Percentiles rank a stretch among this genome's conserved stretches.
Evolutionary conservation across 2,113 vertebrate species (phyloP).

Genomic region (Thoracochromis brauschi): DNA sequence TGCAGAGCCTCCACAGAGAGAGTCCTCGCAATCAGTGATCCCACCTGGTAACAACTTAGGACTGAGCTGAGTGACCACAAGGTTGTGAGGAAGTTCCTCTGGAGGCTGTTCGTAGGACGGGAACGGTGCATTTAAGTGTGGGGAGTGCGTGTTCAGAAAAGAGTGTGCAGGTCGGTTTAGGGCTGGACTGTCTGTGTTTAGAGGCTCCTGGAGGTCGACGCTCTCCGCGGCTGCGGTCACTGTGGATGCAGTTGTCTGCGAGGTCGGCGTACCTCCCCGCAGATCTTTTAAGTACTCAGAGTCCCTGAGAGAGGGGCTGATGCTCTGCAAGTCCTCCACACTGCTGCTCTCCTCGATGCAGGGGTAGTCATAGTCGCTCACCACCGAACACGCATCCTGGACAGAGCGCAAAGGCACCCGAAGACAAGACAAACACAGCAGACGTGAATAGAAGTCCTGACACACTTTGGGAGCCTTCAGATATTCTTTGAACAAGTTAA

Average conservation of each 20-base stretch:
- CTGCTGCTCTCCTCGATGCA: slow-evolving; percentile 66
- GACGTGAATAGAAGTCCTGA: background rate
- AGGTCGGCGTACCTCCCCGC: background rate
- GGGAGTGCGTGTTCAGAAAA: background rate
- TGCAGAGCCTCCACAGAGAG: background rate
- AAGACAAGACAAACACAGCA: background rate
- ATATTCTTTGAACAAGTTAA: background rate
- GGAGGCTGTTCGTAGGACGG: background rate
- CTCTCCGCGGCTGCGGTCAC: background rate
- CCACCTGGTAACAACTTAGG: background rate
- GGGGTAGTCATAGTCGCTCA: slow-evolving; percentile 67
- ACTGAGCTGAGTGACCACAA: slow-evolving; percentile 31
- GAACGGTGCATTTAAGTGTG: background rate
- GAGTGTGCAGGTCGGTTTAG: background rate
- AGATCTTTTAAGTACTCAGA: slow-evolving; percentile 82
- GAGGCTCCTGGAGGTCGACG: background rate
- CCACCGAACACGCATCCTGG: slow-evolving; percentile 73
- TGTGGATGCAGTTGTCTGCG: background rate
- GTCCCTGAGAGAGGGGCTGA: slow-evolving; percentile 72
- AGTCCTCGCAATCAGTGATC: background rate
- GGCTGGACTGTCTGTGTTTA: background rate
- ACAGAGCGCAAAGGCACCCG: background rate
- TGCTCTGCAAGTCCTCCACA: slow-evolving; percentile 74
- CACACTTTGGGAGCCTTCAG: background rate
- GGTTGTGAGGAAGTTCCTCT: background rate